These are phyloP conservation scores for Leptinotarsa texana DNA, from an alignment of 1,140 invertebrate genomes.

Conservation along the genomic window DNA sequence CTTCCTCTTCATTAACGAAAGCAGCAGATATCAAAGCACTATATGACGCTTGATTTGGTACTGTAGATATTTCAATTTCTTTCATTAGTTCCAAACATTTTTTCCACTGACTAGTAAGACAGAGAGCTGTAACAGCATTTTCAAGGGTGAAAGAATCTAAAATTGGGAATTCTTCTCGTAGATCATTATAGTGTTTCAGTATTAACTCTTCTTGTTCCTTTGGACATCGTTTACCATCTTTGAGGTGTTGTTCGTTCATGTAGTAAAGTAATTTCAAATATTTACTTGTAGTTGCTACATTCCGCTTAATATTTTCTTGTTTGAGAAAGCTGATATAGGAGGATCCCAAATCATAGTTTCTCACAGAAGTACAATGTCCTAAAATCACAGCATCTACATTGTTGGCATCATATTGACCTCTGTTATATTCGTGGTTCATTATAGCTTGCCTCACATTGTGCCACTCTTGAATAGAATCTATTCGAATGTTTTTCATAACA, in stretches of 20 bases:
- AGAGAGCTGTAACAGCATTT: constrained; percentile 63
- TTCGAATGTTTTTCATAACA: background rate
- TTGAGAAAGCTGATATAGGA: constrained; percentile 63
- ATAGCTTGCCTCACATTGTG: constrained; percentile 38
- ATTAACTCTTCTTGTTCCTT: constrained; percentile 31
- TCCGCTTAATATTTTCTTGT: constrained; percentile 56
- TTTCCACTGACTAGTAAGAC: constrained; percentile 65
- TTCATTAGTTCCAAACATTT: constrained; percentile 64
- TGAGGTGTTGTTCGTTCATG: constrained; percentile 40
- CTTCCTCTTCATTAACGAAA: constrained; percentile 61
- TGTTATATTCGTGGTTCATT: constrained; percentile 37
- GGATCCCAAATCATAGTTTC: constrained; percentile 58
- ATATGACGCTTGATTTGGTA: constrained; percentile 52
- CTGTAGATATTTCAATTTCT: constrained; percentile 58
- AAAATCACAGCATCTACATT: constrained; percentile 61
- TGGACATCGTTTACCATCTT: constrained; percentile 9
- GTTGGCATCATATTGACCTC: constrained; percentile 51
- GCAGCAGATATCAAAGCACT: constrained; percentile 59
- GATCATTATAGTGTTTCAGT: constrained; percentile 48
- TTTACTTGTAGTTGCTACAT: constrained; percentile 60
- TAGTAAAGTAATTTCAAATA: constrained; percentile 61
- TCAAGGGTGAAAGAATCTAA: constrained; percentile 64
- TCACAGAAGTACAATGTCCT: constrained; percentile 8
- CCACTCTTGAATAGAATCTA: constrained; percentile 41
- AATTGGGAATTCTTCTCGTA: constrained; percentile 61